phyloP scores from a whole-genome alignment of 2,888 invertebrate genomes.

The Ochropleura leucogaster region DNA sequence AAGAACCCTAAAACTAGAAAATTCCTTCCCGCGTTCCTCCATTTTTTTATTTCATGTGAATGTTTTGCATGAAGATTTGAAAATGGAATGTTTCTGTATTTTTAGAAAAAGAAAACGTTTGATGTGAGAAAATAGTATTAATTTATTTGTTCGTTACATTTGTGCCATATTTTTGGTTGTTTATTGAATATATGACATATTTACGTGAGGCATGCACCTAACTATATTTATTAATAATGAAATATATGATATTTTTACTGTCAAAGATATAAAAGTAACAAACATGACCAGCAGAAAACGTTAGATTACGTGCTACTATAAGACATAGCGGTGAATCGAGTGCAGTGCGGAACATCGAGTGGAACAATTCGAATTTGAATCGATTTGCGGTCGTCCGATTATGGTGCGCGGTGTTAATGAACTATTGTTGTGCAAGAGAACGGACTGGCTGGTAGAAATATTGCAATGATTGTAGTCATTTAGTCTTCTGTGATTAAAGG shows the following conservation, averaged over 20 bases:
- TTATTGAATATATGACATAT: neutral
- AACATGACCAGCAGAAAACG: constrained; percentile 14
- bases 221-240: neutral
- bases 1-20: constrained; percentile 17
- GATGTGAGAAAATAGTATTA: neutral
- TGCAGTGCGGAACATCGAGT: constrained; percentile 61
- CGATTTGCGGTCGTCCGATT: constrained; percentile 62
- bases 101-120: constrained; percentile 32
- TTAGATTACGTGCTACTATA: constrained; percentile 34
- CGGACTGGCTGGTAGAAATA: constrained; percentile 1
- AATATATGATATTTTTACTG: no score
- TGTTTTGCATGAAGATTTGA: constrained; percentile 40
- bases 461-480: constrained; percentile 8
- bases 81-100: constrained; percentile 40
- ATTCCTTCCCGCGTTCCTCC: constrained; percentile 21
- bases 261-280: neutral
- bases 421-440: constrained; percentile 53
- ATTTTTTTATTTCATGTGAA: constrained; percentile 17
- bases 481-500: neutral
- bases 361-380: constrained; percentile 57
- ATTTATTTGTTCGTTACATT: neutral
- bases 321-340: constrained; percentile 54
- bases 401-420: constrained; percentile 50
- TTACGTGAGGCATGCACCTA: neutral
- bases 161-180: constrained; percentile 2